Conservation (phyloP, 2,797 vertebrate genomes). For the Hydrocynus forskahlii region DNA sequence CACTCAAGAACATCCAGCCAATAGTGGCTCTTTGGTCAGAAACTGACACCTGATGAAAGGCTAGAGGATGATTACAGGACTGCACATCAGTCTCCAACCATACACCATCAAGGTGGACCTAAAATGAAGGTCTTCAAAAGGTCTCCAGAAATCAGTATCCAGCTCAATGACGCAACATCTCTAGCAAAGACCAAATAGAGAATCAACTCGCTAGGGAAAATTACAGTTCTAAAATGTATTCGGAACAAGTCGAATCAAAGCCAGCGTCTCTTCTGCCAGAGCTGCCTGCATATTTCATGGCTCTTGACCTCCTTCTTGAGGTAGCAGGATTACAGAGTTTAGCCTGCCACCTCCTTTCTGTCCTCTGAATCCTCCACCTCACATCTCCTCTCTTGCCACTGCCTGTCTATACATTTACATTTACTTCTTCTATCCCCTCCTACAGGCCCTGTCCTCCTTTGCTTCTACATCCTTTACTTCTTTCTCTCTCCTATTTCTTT, state of each 20-base stretch:
- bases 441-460: neutral
- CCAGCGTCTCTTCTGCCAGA: neutral
- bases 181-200: neutral
- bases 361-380: conserved; percentile 11
- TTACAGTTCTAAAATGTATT: neutral
- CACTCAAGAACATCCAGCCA: no score
- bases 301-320: conserved; percentile 18
- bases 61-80: neutral
- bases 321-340: conserved; percentile 22
- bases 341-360: neutral
- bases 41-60: neutral
- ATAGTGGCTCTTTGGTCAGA: neutral
- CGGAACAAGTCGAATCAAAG: neutral
- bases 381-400: neutral
- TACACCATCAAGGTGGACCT: neutral
- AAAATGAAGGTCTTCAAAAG: no score
- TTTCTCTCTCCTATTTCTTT: neutral
- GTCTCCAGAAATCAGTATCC: neutral
- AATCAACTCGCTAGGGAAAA: neutral
- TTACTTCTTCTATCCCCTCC: neutral
- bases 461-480: no score
- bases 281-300: conserved; percentile 4
- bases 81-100: neutral
- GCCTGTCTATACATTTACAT: neutral
- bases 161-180: neutral